Evolutionary conservation across 2,888 invertebrate species (phyloP), one percentile per base, ranked within the genome.

Genomic region (Ligdia adustata): DNA sequence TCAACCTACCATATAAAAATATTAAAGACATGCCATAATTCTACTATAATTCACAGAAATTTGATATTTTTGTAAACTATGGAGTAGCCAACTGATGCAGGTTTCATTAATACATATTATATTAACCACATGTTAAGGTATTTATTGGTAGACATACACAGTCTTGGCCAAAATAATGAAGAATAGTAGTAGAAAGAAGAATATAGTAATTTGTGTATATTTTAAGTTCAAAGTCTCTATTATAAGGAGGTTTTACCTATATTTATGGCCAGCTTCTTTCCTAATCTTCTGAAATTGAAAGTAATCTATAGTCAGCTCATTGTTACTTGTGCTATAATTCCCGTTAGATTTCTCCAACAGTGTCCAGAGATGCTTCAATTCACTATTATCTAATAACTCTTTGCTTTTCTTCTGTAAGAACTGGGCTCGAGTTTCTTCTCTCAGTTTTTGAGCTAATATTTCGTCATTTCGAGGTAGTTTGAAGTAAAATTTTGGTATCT

Each of bases 401-500:
- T 94, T 92, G 52, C 96, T 97, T 69, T 95, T 93, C 72, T 96
- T 93, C 80, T 98, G 96, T 32, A 98, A 81, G 74, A 98, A 96
- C 52, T 96, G 92, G 1, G 97, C 96, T 66, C 97, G 91, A 0
- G 97, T 95, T 78, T 98, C 98, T 80, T 98, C 97, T 43, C 97
- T 91, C 27, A 98, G 80, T 79, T 97, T 96, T 69, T 95, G 94
- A 1, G 95, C 91, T 2, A 97, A 69, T 3, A 94, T 90, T 66
- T 97, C 96, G 62, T 94, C 94, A 35, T 95, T 93, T 38, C 93
- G 92, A 0, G 97, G 97, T 1, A 96, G 81, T 87, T 93, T 93
- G 66, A 93, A 94, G 69, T 94, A 95, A 76, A 96, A 96, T 72
- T 93, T 93, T 0, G 96, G 96, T 67, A 96, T 94, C 38, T 91